phyloP scores from a whole-genome alignment of 2,113 vertebrate genomes.

The Oophaga pumilio region DNA sequence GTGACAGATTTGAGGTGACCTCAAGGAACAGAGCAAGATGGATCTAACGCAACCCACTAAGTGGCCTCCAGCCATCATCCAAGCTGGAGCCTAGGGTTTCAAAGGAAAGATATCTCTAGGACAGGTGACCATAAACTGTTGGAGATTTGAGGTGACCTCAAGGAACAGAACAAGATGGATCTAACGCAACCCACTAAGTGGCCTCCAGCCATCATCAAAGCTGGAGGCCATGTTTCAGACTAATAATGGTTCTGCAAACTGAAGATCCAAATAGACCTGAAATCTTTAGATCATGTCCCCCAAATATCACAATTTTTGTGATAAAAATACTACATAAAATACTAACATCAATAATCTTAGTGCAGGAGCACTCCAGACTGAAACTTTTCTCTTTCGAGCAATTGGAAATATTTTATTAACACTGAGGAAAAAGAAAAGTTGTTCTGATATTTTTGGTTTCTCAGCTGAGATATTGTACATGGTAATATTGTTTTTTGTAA shows the following conservation, averaged over 20 bases:
- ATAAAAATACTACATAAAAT: no score
- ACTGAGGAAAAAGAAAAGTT: background rate
- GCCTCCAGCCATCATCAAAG: no score
- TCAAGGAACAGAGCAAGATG: no score
- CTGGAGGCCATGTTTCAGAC: no score
- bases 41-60: no score
- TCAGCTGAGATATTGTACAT: background rate
- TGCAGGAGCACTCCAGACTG: background rate
- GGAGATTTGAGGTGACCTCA: background rate
- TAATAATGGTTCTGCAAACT: no score
- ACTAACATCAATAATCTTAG: background rate
- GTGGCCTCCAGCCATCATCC: no score
- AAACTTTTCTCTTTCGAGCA: background rate
- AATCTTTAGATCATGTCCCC: no score
- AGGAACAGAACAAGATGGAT: no score
- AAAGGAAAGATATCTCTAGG: background rate
- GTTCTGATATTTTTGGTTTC: background rate
- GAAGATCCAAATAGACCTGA: no score
- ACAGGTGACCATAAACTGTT: background rate
- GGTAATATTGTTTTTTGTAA: background rate
- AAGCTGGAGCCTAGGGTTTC: background rate
- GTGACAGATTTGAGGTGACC: background rate
- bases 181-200: no score
- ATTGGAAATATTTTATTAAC: constrained; percentile 29
- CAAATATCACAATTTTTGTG: no score